Conservation (phyloP, 1,140 invertebrate genomes). For the Cyrtorhinus lividipennis region DNA sequence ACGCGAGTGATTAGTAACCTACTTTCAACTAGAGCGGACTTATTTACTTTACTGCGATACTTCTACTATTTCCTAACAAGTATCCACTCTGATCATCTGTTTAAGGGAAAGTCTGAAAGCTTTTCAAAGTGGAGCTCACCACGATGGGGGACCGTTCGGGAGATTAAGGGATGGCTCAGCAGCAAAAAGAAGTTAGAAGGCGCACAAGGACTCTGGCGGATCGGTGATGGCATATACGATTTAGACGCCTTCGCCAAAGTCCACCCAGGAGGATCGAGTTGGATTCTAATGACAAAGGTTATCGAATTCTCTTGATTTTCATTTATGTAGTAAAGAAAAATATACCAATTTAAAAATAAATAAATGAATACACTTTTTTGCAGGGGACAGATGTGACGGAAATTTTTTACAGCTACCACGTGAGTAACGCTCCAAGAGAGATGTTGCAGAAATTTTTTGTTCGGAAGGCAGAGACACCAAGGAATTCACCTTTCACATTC, state of each 20-base stretch:
- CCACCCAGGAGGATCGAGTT: constrained; percentile 65
- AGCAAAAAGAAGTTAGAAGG: constrained; percentile 52
- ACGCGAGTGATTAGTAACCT: too few species aligned
- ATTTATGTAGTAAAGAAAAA: too few species aligned
- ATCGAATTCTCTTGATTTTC: too few species aligned
- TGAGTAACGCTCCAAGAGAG: constrained; percentile 34
- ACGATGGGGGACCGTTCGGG: background rate
- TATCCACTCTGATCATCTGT: too few species aligned
- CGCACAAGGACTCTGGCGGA: constrained; percentile 61
- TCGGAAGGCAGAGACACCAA: constrained; percentile 35
- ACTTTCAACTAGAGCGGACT: too few species aligned
- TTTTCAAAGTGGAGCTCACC: background rate
- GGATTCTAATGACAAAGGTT: constrained; percentile 52
- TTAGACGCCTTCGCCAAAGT: constrained; percentile 44
- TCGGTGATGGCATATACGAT: constrained; percentile 60
- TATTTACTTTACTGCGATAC: too few species aligned
- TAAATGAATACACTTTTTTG: constrained; percentile 17
- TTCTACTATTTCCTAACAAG: too few species aligned
- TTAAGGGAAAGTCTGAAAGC: background rate
- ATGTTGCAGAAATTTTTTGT: constrained; percentile 46
- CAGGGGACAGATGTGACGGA: constrained; percentile 60
- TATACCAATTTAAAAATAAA: background rate
- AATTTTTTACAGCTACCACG: constrained; percentile 50
- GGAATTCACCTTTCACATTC: constrained; percentile 51
- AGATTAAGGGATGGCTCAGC: constrained; percentile 37